Evolutionary conservation across 2,888 invertebrate species (phyloP).

Genomic region (Pristionchus japonicus): DNA sequence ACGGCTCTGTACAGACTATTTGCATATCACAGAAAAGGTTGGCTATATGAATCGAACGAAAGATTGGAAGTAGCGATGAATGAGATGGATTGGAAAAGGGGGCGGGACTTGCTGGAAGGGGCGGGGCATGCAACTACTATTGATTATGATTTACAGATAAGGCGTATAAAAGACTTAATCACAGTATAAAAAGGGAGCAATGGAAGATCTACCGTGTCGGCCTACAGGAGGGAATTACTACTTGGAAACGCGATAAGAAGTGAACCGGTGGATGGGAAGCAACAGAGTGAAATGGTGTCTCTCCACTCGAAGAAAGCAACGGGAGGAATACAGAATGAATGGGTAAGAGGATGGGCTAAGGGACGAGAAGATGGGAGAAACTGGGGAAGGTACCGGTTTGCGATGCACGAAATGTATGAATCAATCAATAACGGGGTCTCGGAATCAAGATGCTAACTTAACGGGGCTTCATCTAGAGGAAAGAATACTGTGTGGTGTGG

Average conservation of each 20-base stretch:
- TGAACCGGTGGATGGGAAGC: conserved; percentile 2
- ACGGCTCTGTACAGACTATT: conserved; percentile 35
- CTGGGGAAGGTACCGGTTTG: conserved; percentile 39
- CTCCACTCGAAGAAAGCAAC: not conserved
- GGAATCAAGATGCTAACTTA: not conserved
- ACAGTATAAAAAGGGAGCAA: conserved; percentile 20
- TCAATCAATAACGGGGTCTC: not conserved
- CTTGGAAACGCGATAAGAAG: conserved; percentile 1
- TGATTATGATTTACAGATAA: conserved; percentile 27
- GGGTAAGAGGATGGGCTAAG: not conserved
- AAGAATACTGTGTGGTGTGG: conserved; percentile 21
- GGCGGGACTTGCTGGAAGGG: not conserved
- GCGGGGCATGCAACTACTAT: not conserved
- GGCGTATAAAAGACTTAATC: not conserved
- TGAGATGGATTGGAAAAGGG: not conserved
- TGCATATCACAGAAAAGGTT: conserved; percentile 35
- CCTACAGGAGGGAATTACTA: conserved; percentile 12
- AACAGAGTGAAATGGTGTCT: not conserved
- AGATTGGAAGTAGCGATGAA: conserved; percentile 1
- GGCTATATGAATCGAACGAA: conserved; percentile 37
- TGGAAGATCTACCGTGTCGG: not conserved
- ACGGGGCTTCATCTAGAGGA: not conserved
- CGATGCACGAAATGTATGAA: conserved; percentile 36
- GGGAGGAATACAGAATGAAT: not conserved
- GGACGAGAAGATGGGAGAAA: conserved; percentile 31